Base-by-base conservation (phyloP, 2,888 invertebrate species). In the Oxytorus armatus region DNA sequence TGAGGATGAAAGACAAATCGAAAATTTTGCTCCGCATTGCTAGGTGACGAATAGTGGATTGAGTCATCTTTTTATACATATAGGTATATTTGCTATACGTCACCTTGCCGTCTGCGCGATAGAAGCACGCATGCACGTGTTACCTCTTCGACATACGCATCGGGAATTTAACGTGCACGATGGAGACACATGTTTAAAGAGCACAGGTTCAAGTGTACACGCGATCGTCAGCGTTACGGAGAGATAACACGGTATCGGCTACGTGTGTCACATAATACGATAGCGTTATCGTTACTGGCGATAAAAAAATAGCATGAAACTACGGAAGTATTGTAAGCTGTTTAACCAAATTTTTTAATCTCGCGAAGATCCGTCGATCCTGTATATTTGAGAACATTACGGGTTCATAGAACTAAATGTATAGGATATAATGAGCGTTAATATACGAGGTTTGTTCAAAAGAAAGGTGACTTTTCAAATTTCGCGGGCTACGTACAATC, bases 241-340 rank as follows among this genome's bases (percentile, higher is more conserved):
- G 16, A 33, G 63, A 44, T 44, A 29, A 63, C 63, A 42, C n/a
- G 25, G n/a, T 55, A 3, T 25, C 29, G 25, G 39, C 39, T 36
- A 39, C 36, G 36, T 59, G 18, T 18, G 59, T 25, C 11, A 33
- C 10, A 3, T 18, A 18, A 42, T 25, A 18, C 23, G 74, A 65
- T 63, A 74, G 33, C 55, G 39, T 49, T 75, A 74, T 75, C 66
- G 57, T 33, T 16, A 23, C 14, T 66, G 29, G 7, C 7, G 23
- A 23, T 0, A 51, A 8, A n/a, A 3, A 11, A 18, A 55, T 25
- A 55, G 14, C 1, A 11, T 8, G 29, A 55, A 55, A 29, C 55
- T 55, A 29, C 55, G 55, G 14, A 33, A 51, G 14, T 51, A n/a
- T n/a, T n/a, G n/a, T n/a, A n/a, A n/a, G n/a, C n/a, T n/a, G n/a